Evolutionary conservation across 2,797 vertebrate species (phyloP).

Genomic region (Argyrosomus regius): DNA sequence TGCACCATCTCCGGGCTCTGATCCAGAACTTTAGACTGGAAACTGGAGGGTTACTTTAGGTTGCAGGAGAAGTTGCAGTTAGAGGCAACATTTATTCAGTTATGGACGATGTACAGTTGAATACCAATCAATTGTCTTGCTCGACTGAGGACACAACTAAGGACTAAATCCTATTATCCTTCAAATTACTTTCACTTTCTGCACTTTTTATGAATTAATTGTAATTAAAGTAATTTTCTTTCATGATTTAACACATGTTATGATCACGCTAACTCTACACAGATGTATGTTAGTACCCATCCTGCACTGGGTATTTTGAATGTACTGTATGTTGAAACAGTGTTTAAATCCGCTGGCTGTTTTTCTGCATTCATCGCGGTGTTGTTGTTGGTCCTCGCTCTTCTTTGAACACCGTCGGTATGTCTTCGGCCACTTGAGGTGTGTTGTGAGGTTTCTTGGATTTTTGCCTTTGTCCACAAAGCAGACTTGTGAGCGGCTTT

Average conservation of each 20-base stretch:
- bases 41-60: not conserved
- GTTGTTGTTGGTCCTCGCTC: not conserved
- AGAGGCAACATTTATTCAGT: not conserved
- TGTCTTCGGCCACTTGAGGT: not conserved
- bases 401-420: not conserved
- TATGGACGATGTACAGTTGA: not conserved
- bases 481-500: constrained; percentile 1
- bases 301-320: too few species aligned
- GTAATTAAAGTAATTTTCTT: too few species aligned
- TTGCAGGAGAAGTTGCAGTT: not conserved
- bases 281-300: too few species aligned
- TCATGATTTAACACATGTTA: too few species aligned
- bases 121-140: not conserved
- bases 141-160: too few species aligned
- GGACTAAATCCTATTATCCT: not conserved
- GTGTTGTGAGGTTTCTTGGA: not conserved
- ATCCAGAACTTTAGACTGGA: not conserved
- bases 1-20: not conserved
- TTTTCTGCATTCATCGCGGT: not conserved
- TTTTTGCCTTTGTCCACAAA: not conserved
- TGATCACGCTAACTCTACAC: too few species aligned
- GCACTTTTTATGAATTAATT: not conserved
- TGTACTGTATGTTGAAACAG: too few species aligned
- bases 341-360: not conserved
- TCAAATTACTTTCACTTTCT: not conserved